These are phyloP conservation scores for Hypercompe scribonia DNA, from an alignment of 2,888 invertebrate species.

Conservation along the genomic window DNA sequence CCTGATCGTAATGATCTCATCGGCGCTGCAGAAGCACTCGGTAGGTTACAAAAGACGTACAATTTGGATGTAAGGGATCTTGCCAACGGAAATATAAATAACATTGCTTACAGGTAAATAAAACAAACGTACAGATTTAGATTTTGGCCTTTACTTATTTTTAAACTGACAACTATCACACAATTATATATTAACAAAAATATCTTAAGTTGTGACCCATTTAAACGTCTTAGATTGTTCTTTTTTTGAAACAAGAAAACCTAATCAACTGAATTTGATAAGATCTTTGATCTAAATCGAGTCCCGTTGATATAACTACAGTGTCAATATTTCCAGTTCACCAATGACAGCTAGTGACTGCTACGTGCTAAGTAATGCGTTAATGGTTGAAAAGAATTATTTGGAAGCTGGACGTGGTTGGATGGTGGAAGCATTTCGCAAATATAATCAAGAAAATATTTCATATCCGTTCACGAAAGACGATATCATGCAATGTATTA, in stretches of 20 bases:
- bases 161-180: no score
- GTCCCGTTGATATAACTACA: background rate
- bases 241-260: background rate
- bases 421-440: slow-evolving; percentile 96
- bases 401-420: slow-evolving; percentile 96
- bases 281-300: background rate
- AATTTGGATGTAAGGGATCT: slow-evolving; percentile 7
- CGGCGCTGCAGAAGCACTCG: slow-evolving; percentile 2
- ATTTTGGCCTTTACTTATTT: no score
- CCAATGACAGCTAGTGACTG: slow-evolving; percentile 95
- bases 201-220: no score
- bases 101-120: slow-evolving; percentile 2
- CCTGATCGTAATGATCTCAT: slow-evolving; percentile 5
- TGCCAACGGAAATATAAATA: slow-evolving; percentile 9
- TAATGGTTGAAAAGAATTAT: slow-evolving; percentile 95
- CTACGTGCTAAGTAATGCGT: slow-evolving; percentile 96
- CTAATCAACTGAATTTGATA: background rate
- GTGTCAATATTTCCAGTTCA: slow-evolving; percentile 72
- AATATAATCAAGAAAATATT: slow-evolving; percentile 86
- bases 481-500: slow-evolving; percentile 97
- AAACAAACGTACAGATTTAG: background rate
- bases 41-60: slow-evolving; percentile 9
- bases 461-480: slow-evolving; percentile 88
- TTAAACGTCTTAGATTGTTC: no score
- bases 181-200: no score